These are phyloP conservation scores for Lophotriccus pileatus DNA, from an alignment of 2,797 vertebrate species.

Conservation along the genomic window DNA sequence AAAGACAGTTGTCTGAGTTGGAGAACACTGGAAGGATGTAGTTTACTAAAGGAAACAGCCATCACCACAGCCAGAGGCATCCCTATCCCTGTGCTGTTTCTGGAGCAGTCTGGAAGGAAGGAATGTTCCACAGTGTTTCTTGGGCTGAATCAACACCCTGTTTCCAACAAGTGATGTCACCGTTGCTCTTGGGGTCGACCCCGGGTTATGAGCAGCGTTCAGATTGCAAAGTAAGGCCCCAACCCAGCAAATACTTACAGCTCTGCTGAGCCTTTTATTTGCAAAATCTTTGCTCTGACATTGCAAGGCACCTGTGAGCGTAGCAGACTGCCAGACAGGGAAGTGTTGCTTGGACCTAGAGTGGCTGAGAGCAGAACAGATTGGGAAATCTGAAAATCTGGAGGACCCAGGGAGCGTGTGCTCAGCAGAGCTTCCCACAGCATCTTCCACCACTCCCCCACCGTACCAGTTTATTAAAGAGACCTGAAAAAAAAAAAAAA, in stretches of 20 bases:
- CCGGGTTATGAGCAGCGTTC: neutral
- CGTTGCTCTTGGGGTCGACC: neutral
- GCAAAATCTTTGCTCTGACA: neutral
- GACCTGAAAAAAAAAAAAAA: neutral
- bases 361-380: neutral
- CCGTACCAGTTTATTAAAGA: neutral
- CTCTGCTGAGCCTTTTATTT: neutral
- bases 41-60: neutral
- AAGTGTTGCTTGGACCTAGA: neutral
- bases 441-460: neutral
- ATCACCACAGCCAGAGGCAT: neutral
- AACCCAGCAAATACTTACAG: neutral
- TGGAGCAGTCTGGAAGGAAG: neutral
- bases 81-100: neutral
- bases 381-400: neutral
- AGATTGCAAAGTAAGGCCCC: neutral
- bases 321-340: neutral
- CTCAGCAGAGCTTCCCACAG: neutral
- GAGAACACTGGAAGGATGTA: neutral
- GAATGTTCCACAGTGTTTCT: neutral
- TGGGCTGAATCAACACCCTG: neutral
- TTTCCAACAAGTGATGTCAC: neutral
- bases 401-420: neutral
- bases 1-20: neutral
- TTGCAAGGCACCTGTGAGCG: neutral